phyloP scores from a whole-genome alignment of 2,113 vertebrate species.

The Myiopsitta monachus region DNA sequence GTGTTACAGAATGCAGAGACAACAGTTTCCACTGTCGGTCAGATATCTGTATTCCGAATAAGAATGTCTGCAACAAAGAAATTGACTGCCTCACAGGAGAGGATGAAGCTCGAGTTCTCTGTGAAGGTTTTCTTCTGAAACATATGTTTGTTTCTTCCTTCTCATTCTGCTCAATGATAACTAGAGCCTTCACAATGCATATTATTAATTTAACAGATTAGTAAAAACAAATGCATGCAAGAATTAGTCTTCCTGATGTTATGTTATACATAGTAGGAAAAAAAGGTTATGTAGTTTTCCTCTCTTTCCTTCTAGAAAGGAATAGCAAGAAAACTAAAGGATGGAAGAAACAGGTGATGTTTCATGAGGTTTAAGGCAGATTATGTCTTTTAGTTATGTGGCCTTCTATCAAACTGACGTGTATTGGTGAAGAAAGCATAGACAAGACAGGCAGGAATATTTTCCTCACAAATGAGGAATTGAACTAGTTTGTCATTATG shows the following conservation, averaged over 20 bases:
- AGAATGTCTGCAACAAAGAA: conserved; percentile 71
- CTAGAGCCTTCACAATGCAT: background rate
- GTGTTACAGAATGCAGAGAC: conserved; percentile 76
- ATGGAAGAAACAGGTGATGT: background rate
- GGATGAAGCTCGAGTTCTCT: conserved; percentile 76
- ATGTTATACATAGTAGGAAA: background rate
- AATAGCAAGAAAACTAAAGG: background rate
- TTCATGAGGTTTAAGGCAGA: background rate
- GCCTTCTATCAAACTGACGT: background rate
- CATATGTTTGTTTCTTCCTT: background rate
- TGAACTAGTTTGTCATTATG: background rate
- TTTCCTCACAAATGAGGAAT: background rate
- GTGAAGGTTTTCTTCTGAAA: conserved; percentile 58
- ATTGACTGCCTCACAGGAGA: conserved; percentile 87
- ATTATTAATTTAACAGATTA: background rate
- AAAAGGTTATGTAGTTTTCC: background rate
- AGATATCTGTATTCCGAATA: conserved; percentile 80
- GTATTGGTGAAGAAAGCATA: background rate
- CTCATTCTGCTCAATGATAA: background rate
- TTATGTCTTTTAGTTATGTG: background rate
- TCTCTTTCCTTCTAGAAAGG: background rate
- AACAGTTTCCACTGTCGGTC: conserved; percentile 79
- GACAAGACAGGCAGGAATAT: background rate
- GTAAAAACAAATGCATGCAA: background rate
- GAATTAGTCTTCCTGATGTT: background rate